Conservation (phyloP, 2,888 invertebrate genomes). For the Dolichomitus sp. region DNA sequence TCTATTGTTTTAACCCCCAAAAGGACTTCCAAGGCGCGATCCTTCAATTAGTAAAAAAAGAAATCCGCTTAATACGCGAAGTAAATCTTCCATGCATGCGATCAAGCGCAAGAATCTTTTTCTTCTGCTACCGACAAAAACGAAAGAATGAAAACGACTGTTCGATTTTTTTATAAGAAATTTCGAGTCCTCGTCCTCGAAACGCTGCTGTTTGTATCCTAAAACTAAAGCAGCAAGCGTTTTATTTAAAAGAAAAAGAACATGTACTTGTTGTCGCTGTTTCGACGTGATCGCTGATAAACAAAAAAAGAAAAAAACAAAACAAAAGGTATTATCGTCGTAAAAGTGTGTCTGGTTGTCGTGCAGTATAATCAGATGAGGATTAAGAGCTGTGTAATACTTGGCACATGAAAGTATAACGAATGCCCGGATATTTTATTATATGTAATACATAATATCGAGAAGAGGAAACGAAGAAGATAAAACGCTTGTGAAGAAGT, state of each 20-base stretch:
- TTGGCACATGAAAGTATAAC: constrained; percentile 74
- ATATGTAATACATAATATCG: constrained; percentile 70
- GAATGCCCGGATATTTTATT: constrained; percentile 73
- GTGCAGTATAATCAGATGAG: constrained; percentile 28
- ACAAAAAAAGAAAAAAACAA: constrained; percentile 24
- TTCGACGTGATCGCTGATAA: constrained; percentile 46
- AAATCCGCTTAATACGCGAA: constrained; percentile 23
- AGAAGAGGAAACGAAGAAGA: constrained; percentile 38
- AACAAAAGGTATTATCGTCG: constrained; percentile 52
- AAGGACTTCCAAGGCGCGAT: constrained; percentile 48
- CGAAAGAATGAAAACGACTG: constrained; percentile 38
- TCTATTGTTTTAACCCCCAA: constrained; percentile 2
- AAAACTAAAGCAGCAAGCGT: constrained; percentile 22
- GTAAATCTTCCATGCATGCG: constrained; percentile 49
- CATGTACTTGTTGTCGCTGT: constrained; percentile 49
- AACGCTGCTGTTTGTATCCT: constrained; percentile 51
- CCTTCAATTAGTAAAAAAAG: constrained; percentile 24
- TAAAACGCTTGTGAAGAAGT: constrained; percentile 17
- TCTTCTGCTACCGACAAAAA: constrained; percentile 25
- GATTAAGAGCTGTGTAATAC: constrained; percentile 14
- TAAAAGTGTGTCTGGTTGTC: constrained; percentile 56
- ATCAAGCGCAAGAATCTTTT: constrained; percentile 22
- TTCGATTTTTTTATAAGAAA: constrained; percentile 66
- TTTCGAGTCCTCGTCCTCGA: constrained; percentile 33
- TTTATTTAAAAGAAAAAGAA: constrained; percentile 28